Evolutionary conservation across 2,797 vertebrate species (phyloP).

Genomic region (Manis crassicaudata): DNA sequence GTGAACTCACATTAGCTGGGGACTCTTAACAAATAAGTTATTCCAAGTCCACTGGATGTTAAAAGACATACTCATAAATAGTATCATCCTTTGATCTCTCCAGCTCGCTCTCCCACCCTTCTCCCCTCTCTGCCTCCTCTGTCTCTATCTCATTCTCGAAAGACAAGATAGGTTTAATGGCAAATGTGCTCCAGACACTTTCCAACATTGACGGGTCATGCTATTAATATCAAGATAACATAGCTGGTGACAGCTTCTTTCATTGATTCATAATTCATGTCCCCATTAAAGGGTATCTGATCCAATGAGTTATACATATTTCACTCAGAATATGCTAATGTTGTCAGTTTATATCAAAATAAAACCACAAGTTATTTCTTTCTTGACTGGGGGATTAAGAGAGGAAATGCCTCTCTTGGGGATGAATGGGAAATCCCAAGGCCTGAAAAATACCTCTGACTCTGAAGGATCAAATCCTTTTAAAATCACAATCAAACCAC

Average conservation of each 20-base stretch:
- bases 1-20: neutral
- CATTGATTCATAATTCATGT: conserved; percentile 72
- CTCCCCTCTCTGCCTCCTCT: neutral
- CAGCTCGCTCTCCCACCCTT: neutral
- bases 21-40: neutral
- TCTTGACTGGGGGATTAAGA: conserved; percentile 32
- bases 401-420: neutral
- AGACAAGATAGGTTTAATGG: conserved; percentile 10
- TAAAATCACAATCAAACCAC: neutral
- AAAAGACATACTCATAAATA: conserved; percentile 57
- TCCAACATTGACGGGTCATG: conserved; percentile 54
- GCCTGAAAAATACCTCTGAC: conserved; percentile 45
- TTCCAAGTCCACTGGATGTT: neutral
- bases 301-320: conserved; percentile 64
- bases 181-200: conserved; percentile 51
- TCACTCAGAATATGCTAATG: conserved; percentile 64
- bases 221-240: conserved; percentile 68
- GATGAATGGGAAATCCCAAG: conserved; percentile 3
- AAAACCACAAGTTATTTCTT: conserved; percentile 62
- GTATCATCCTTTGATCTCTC: neutral
- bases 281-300: conserved; percentile 40
- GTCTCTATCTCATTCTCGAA: conserved; percentile 57
- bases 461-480: conserved; percentile 11
- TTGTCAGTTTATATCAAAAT: conserved; percentile 67
- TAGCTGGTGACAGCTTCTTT: conserved; percentile 59